Evolutionary conservation across 2,797 vertebrate species (phyloP).

Genomic region (Micromesistius poutassou): DNA sequence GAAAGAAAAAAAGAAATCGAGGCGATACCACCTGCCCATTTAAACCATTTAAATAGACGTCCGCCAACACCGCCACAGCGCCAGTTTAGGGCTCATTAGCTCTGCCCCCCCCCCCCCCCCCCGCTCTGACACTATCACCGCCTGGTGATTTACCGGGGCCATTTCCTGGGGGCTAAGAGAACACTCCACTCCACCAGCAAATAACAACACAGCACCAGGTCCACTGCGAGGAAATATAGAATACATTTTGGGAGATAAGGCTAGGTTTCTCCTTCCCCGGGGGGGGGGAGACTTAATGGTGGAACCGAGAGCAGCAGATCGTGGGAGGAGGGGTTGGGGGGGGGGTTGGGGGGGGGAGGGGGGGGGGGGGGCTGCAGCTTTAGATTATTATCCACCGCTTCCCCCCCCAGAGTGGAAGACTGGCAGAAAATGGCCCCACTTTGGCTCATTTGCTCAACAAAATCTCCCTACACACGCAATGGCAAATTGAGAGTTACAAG

Average conservation of each 20-base stretch:
- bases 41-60: slow-evolving; percentile 14
- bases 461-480: slow-evolving; percentile 31
- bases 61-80: slow-evolving; percentile 24
- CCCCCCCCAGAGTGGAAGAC: slow-evolving; percentile 55
- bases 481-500: slow-evolving; percentile 55
- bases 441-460: slow-evolving; percentile 58
- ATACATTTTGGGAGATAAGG: slow-evolving; percentile 58
- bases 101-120: slow-evolving; percentile 23
- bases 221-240: slow-evolving; percentile 58
- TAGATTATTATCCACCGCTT: slow-evolving; percentile 47
- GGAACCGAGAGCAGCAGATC: slow-evolving; percentile 58
- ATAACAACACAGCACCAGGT: slow-evolving; percentile 48
- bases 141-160: slow-evolving; percentile 31
- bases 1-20: not conserved
- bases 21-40: slow-evolving; percentile 22
- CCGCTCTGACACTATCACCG: slow-evolving; percentile 35
- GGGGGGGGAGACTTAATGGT: slow-evolving; percentile 54
- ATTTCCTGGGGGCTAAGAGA: slow-evolving; percentile 34
- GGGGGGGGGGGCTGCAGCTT: slow-evolving; percentile 32
- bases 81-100: slow-evolving; percentile 33
- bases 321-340: slow-evolving; percentile 15
- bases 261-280: slow-evolving; percentile 40
- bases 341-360: too few relatives aligned
- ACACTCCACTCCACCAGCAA: slow-evolving; percentile 19
- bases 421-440: slow-evolving; percentile 61